Evolutionary conservation across 23 tunicate genomes (phyloP).

Genomic region (Halocynthia roretzi): DNA sequence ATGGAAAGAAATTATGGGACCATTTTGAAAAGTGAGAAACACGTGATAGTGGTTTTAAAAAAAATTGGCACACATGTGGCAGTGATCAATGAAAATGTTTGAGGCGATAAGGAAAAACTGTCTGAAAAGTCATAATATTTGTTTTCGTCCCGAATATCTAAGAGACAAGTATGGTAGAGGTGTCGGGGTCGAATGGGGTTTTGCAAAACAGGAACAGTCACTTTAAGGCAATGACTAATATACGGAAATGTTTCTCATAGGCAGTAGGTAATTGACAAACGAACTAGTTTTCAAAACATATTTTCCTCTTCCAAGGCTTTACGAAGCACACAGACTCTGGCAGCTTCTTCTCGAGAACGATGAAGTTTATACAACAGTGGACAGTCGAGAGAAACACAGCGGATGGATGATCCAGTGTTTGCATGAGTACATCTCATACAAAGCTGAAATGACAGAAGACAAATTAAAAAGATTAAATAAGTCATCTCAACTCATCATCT

Average conservation of each 20-base stretch:
- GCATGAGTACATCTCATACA: constrained; percentile 47
- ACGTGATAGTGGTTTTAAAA: no score
- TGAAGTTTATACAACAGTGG: constrained; percentile 54
- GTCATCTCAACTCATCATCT: not conserved
- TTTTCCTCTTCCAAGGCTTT: not conserved
- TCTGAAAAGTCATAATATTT: no score
- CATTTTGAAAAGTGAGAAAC: no score
- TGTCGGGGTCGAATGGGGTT: no score
- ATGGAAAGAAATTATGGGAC: no score
- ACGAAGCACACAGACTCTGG: constrained; percentile 25
- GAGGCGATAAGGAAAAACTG: no score
- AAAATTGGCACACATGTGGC: no score
- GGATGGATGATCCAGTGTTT: constrained; percentile 23
- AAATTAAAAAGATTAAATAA: not conserved
- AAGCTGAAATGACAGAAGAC: constrained; percentile 26
- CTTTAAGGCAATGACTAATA: not conserved
- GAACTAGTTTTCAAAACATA: not conserved
- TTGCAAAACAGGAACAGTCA: not conserved
- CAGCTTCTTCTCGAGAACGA: constrained; percentile 22
- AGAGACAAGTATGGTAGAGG: no score
- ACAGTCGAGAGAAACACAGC: constrained; percentile 58
- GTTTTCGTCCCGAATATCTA: no score
- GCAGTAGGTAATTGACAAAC: not conserved
- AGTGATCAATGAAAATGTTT: no score
- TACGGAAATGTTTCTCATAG: not conserved